Evolutionary conservation across 2,797 vertebrate genomes (phyloP).

Genomic region (Schizothorax lantsangensis): DNA sequence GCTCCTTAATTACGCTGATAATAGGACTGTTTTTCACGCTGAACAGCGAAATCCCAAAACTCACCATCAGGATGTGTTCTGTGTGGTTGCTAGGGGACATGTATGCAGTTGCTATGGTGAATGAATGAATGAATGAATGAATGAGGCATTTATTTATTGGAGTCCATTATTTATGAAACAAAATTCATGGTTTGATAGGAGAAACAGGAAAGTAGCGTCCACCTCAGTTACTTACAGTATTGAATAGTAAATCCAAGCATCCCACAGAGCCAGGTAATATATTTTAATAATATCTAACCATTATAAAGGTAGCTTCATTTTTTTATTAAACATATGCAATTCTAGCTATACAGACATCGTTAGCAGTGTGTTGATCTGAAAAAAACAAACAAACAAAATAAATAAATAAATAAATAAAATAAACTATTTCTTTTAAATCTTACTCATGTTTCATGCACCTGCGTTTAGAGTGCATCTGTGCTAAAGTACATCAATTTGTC

Average conservation of each 20-base stretch:
- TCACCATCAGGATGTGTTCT: neutral
- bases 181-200: too few species aligned
- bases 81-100: neutral
- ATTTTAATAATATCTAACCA: neutral
- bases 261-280: too few species aligned
- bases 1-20: slow-evolving; percentile 56
- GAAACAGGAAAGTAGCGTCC: too few species aligned
- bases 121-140: too few species aligned
- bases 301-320: neutral
- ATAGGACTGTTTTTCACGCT: slow-evolving; percentile 55
- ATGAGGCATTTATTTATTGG: too few species aligned
- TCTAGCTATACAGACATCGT: too few species aligned
- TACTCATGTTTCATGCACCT: neutral
- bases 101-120: neutral
- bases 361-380: too few species aligned
- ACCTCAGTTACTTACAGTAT: too few species aligned
- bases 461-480: neutral
- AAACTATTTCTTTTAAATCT: neutral
- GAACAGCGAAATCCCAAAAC: slow-evolving; percentile 15
- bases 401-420: too few species aligned
- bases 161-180: too few species aligned
- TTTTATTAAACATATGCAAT: neutral
- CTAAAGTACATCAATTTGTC: neutral
- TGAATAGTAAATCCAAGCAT: too few species aligned
- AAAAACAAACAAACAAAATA: too few species aligned